Percentiles rank a stretch among this genome's conserved stretches.
These are phyloP conservation scores for Zaprionus ornatus DNA, from an alignment of 1,140 invertebrate genomes.

Conservation along the genomic window DNA sequence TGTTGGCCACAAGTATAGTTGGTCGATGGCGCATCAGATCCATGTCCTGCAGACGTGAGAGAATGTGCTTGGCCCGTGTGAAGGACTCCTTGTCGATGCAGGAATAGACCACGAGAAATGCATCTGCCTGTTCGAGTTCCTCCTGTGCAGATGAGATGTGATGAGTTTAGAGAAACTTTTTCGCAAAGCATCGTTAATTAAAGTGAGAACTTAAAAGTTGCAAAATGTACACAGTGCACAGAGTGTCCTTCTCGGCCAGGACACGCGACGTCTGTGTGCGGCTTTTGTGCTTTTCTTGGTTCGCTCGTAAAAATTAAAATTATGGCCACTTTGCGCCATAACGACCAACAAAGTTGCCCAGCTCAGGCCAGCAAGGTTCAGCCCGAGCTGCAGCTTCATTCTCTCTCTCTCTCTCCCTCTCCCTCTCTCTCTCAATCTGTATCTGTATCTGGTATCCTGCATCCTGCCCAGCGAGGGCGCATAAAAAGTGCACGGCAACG, in stretches of 20 bases:
- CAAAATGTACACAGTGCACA: not conserved
- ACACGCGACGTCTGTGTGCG: not conserved
- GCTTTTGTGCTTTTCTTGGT: slow-evolving; percentile 47
- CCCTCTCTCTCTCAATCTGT: not conserved
- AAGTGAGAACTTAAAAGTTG: slow-evolving; percentile 56
- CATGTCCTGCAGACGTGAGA: slow-evolving; percentile 89
- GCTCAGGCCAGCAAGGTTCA: not conserved
- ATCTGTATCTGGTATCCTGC: not conserved
- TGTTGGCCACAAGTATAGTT: slow-evolving; percentile 96
- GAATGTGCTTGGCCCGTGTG: slow-evolving; percentile 90
- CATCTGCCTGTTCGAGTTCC: slow-evolving; percentile 90
- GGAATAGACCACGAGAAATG: slow-evolving; percentile 95
- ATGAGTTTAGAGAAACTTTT: not conserved
- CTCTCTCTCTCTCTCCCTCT: not conserved
- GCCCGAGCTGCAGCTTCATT: not conserved
- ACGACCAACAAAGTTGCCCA: slow-evolving; percentile 37
- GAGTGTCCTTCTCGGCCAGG: not conserved
- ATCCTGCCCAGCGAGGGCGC: not conserved
- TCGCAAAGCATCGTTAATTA: not conserved
- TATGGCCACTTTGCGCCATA: slow-evolving; percentile 69
- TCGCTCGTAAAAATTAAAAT: slow-evolving; percentile 76
- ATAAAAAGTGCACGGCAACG: slow-evolving; percentile 1
- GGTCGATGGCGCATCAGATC: slow-evolving; percentile 90
- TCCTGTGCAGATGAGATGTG: slow-evolving; percentile 85
- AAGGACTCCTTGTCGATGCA: slow-evolving; percentile 95